A percentile compares a stretch with the other conserved stretches of the same genome.
phyloP scores from a whole-genome alignment of 2,888 invertebrate species.

The Margaritifera margaritifera region DNA sequence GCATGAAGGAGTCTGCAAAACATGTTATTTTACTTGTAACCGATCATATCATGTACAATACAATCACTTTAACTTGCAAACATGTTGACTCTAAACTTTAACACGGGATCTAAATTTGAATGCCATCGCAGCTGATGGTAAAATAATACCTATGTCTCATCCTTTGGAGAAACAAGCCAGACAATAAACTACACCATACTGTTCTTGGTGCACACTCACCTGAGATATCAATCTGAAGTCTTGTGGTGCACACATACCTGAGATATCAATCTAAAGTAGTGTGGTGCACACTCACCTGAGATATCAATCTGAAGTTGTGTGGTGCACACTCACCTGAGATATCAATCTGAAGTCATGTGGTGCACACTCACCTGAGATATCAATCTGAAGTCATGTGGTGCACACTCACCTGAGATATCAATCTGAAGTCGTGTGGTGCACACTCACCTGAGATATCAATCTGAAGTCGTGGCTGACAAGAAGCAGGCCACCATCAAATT shows the following conservation, averaged over 20 bases:
- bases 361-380: conserved; percentile 99
- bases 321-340: too few species aligned
- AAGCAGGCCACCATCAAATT: conserved; percentile 99
- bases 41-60: too few species aligned
- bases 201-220: conserved; percentile 75
- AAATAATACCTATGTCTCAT: too few species aligned
- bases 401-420: conserved; percentile 99
- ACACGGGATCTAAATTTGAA: too few species aligned
- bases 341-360: conserved; percentile 99
- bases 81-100: too few species aligned
- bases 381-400: conserved; percentile 99
- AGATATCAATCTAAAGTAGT: conserved; percentile 99
- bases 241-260: too few species aligned
- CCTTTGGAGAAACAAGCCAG: too few species aligned
- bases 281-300: too few species aligned
- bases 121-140: too few species aligned
- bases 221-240: conserved; percentile 99
- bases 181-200: neutral
- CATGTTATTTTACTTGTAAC: too few species aligned
- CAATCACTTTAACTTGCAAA: too few species aligned
- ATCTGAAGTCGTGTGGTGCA: conserved; percentile 99
- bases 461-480: conserved; percentile 99
- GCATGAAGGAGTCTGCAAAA: too few species aligned
- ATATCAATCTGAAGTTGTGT: conserved; percentile 99
- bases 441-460: conserved; percentile 93